Evolutionary conservation across 2,113 vertebrate species (phyloP), one percentile per base, ranked within the genome.

Genomic region (Saimiri boliviensis): DNA sequence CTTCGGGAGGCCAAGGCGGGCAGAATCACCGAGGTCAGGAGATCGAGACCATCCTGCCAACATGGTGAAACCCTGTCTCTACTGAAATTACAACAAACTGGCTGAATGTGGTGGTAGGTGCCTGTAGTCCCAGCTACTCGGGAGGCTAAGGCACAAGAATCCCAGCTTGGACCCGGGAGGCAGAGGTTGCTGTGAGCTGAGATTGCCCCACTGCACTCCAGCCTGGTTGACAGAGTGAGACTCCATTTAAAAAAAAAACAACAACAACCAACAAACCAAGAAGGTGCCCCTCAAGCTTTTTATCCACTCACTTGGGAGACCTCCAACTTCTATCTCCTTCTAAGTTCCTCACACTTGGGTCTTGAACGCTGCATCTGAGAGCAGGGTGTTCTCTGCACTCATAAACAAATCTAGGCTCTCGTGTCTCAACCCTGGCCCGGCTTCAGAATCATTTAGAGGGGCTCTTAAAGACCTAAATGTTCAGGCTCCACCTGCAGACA

Each of bases 281-380:
- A 81, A 54, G 37, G 13, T 23, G 6, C 27, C 49, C 63, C 9
- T 10, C 25, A 52, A 45, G 60, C 21, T 49, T 56, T 10, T 5
- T 10, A 21, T 17, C 60, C 13, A 16, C 54, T 49, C 56, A 21
- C 52, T 16, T 42, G 11, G 13, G 63, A 85, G 84, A 47, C 6
- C 20, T 37, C 73, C 23, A n/a, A 23, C 6, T 71, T 70, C n/a
- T n/a, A 35, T n/a, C 19, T 58, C 14, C 16, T 4, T 25, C 63
- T 25, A 30, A 30, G 37, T 17, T 9, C 19, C 40, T 40, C 35
- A 25, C 32, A 77, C 49, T 25, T 2, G 12, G 66, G 8, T 47
- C 66, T 90, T 11, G 3, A 40, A 40, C 1, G 0, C 8, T 8
- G 10, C 21, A 4, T 45, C 9, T 2, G 42, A 32, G 35, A n/a